Percentiles rank a stretch among this genome's conserved stretches.
Conservation (phyloP, 2,888 invertebrate species). For the Microdon myrmicae region DNA sequence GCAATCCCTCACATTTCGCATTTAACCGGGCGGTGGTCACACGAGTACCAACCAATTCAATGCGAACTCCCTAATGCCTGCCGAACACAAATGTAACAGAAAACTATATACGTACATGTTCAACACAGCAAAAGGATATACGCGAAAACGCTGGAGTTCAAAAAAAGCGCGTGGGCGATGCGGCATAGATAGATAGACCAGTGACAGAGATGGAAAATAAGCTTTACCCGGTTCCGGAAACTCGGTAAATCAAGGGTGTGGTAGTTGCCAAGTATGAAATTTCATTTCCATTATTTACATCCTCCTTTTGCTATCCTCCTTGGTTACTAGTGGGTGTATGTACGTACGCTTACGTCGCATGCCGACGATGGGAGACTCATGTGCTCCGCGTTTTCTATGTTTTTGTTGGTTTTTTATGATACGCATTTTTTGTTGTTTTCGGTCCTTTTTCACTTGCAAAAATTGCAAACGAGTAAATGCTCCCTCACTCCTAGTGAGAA, state of each 20-base stretch:
- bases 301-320: too few relatives aligned
- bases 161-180: constrained; percentile 24
- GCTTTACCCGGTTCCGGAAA: constrained; percentile 44
- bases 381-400: constrained; percentile 4
- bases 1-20: too few relatives aligned
- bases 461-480: constrained; percentile 18
- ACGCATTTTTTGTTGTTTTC: constrained; percentile 13
- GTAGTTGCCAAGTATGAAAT: constrained; percentile 42
- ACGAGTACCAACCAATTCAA: constrained; percentile 1
- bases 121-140: constrained; percentile 14
- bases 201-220: constrained; percentile 8
- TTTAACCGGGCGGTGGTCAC: constrained; percentile 34
- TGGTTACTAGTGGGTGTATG: too few relatives aligned
- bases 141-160: constrained; percentile 31
- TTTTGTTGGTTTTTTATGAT: constrained; percentile 5
- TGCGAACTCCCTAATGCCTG: too few relatives aligned
- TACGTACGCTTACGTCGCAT: too few relatives aligned
- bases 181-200: background rate
- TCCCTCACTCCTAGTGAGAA: too few relatives aligned
- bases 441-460: background rate
- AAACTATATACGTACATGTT: background rate
- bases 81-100: constrained; percentile 1
- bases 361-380: too few relatives aligned
- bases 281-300: constrained; percentile 35
- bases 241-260: constrained; percentile 40